Conservation (phyloP, 2,797 vertebrate species). For the Crenichthys baileyi region DNA sequence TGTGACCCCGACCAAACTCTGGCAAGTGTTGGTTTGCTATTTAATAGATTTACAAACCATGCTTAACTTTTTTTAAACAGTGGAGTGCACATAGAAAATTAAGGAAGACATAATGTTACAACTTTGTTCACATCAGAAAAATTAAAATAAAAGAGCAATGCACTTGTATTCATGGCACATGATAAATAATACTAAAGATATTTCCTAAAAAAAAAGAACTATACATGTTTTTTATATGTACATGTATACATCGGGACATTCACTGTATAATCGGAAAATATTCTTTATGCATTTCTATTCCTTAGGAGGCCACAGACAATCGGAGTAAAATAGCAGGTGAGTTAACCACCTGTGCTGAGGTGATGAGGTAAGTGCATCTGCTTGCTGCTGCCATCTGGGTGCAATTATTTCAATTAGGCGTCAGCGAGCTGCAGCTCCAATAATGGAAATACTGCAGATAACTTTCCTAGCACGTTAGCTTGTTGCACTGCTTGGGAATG, state of each 20-base stretch:
- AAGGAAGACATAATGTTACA: background rate
- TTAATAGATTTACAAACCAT: background rate
- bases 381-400: slow-evolving; percentile 70
- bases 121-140: background rate
- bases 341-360: slow-evolving; percentile 69
- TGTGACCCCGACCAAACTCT: background rate
- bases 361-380: slow-evolving; percentile 60
- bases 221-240: background rate
- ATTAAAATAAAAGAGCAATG: background rate
- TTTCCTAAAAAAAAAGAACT: background rate
- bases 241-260: slow-evolving; percentile 16
- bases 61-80: background rate
- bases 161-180: background rate
- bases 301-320: slow-evolving; percentile 44
- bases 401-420: slow-evolving; percentile 70
- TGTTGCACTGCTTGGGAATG: slow-evolving; percentile 14
- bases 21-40: no score
- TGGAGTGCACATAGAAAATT: background rate
- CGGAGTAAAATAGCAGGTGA: slow-evolving; percentile 58
- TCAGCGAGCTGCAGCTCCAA: slow-evolving; percentile 48
- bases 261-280: slow-evolving; percentile 11
- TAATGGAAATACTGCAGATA: slow-evolving; percentile 55
- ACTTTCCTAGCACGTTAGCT: slow-evolving; percentile 20
- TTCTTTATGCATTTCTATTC: slow-evolving; percentile 32
- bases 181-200: background rate